phyloP scores from a whole-genome alignment of 2,113 vertebrate genomes.

The Xenus cinereus region DNA sequence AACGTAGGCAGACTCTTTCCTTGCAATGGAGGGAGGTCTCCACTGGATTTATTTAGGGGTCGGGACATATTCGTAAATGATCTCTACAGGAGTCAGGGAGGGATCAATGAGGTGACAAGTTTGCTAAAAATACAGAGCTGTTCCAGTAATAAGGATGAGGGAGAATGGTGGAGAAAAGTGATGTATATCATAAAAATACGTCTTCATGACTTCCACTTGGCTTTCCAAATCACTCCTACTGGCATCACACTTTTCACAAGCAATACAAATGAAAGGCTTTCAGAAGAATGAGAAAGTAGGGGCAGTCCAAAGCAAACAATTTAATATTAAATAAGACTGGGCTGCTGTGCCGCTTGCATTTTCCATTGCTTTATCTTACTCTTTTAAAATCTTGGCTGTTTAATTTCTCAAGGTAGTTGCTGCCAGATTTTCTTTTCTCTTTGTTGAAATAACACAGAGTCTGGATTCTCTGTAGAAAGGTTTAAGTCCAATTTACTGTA shows the following conservation, averaged over 20 bases:
- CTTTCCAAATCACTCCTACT: neutral
- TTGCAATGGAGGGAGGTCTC: neutral
- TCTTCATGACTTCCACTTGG: neutral
- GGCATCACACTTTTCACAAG: neutral
- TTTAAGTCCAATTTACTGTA: neutral
- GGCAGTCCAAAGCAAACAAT: neutral
- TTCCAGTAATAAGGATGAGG: neutral
- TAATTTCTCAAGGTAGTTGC: neutral
- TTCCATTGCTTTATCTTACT: neutral
- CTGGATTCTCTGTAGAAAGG: neutral
- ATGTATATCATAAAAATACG: neutral
- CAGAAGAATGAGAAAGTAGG: neutral
- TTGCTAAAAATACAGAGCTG: neutral
- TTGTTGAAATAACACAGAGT: neutral
- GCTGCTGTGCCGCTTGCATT: neutral
- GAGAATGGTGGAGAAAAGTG: neutral
- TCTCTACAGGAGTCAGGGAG: neutral
- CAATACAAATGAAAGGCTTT: neutral
- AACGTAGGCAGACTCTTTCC: neutral
- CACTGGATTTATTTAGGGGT: neutral
- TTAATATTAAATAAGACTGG: neutral
- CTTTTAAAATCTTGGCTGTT: neutral
- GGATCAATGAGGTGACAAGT: neutral
- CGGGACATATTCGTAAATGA: neutral
- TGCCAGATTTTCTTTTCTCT: conserved; percentile 9